Evolutionary conservation across 2,113 vertebrate species (phyloP), one percentile per base, ranked within the genome.

Genomic region (Dasyornis broadbenti): DNA sequence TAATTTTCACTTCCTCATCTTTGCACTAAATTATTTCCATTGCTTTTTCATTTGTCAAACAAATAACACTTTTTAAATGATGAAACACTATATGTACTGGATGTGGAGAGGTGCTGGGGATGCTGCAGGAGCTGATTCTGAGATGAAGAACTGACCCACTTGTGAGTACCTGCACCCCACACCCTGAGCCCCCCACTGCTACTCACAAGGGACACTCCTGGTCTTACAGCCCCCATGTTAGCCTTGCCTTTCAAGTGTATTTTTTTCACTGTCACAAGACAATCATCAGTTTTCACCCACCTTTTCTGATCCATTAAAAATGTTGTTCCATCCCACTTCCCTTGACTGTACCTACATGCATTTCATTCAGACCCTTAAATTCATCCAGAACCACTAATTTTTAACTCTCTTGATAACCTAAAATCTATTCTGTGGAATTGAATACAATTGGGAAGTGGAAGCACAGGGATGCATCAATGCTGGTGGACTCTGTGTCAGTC

Each of bases 401-500:
- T 81, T 61, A 19, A 7, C 23, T 54, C 18, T 83, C 54, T 40
- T 49, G 28, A 57, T 64, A 26, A 57, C 1, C 0, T 61, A 22
- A 85, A 82, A 53, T 75, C 21, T 53, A 2, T 76, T 87, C 20
- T 61, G 7, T 65, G 42, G 18, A 57, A 40, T 0, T 65, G 28
- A 47, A 60, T 6, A 10, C 18, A 71, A 49, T 0, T 57, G 30
- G 30, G 18, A 39, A 50, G 21, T 53, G 28, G 40, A 75, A 89
- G 14, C 47, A 44, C 60, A 54, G 44, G 22, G n/a, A 86, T 54
- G 11, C 4, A 0, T 40, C 18, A 14, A 33, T 40, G 24, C 31
- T 81, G 10, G 20, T 39, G 21, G 35, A 47, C 15, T 80, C 33
- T 10, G 7, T 0, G 0, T 52, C 35, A 68, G 22, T 31, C 15